Evolutionary conservation across 2,113 vertebrate species (phyloP).

Genomic region (Tragulus kanchil): DNA sequence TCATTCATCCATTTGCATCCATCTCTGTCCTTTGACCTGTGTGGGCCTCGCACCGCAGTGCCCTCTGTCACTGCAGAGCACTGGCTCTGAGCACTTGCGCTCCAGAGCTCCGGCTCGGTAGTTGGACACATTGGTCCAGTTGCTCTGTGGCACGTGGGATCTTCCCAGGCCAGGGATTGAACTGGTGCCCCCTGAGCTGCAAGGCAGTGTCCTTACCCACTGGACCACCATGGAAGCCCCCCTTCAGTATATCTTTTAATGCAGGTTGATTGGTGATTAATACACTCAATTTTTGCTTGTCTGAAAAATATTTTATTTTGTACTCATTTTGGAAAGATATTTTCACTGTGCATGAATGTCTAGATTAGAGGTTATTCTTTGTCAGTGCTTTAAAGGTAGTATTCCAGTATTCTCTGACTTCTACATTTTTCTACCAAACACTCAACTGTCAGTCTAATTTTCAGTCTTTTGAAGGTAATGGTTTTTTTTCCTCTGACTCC

Average conservation of each 20-base stretch:
- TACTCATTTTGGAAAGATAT: neutral
- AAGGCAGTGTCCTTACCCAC: too few relatives aligned
- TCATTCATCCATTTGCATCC: too few relatives aligned
- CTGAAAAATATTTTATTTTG: neutral
- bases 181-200: too few relatives aligned
- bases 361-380: neutral
- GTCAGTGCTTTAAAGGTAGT: neutral
- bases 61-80: too few relatives aligned
- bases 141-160: too few relatives aligned
- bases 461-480: neutral
- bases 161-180: too few relatives aligned
- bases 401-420: neutral
- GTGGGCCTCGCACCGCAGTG: too few relatives aligned
- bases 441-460: neutral
- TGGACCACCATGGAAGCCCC: too few relatives aligned
- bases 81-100: too few relatives aligned
- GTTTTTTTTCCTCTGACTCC: neutral
- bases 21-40: too few relatives aligned
- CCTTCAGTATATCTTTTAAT: neutral
- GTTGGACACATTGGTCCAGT: too few relatives aligned
- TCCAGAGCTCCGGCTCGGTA: too few relatives aligned
- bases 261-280: neutral
- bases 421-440: constrained; percentile 15
- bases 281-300: neutral
- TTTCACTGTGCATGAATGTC: neutral